Evolutionary conservation across 2,888 invertebrate species (phyloP).

Genomic region (Hyalella azteca): DNA sequence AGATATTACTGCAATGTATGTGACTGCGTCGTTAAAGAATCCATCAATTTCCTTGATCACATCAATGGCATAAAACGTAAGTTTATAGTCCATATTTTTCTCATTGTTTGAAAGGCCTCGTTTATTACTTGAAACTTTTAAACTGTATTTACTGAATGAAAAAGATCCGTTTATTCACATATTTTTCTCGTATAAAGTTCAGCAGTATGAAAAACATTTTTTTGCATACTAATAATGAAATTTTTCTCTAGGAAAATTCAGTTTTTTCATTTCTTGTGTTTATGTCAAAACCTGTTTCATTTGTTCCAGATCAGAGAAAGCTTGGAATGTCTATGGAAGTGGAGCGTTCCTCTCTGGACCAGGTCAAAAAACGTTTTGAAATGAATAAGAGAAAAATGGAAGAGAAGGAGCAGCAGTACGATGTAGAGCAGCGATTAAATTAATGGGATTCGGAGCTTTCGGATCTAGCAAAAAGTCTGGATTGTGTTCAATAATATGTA

Average conservation of each 20-base stretch:
- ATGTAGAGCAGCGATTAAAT: constrained; percentile 84
- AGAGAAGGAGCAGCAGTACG: constrained; percentile 95
- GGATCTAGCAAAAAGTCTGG: constrained; percentile 76
- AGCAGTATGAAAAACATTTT: too few relatives aligned
- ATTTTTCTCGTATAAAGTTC: too few relatives aligned
- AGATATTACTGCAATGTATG: constrained; percentile 99
- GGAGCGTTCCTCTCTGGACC: constrained; percentile 92
- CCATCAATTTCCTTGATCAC: constrained; percentile 98
- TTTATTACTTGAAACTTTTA: too few relatives aligned
- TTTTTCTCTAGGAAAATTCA: too few relatives aligned
- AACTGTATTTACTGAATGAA: too few relatives aligned
- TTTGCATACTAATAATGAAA: too few relatives aligned
- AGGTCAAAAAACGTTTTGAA: constrained; percentile 91
- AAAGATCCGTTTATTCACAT: too few relatives aligned
- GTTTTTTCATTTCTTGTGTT: too few relatives aligned
- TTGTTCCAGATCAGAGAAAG: constrained; percentile 87
- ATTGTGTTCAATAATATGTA: too few relatives aligned
- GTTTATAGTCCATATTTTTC: too few relatives aligned
- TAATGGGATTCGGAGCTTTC: constrained; percentile 96
- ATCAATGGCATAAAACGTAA: constrained; percentile 98
- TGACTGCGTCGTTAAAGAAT: constrained; percentile 99
- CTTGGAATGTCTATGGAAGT: constrained; percentile 99
- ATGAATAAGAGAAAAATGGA: constrained; percentile 91
- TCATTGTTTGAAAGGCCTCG: too few relatives aligned
- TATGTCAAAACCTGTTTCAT: too few relatives aligned